These are phyloP conservation scores for Fukomys damarensis DNA, from an alignment of 2,113 vertebrate species.

Conservation along the genomic window DNA sequence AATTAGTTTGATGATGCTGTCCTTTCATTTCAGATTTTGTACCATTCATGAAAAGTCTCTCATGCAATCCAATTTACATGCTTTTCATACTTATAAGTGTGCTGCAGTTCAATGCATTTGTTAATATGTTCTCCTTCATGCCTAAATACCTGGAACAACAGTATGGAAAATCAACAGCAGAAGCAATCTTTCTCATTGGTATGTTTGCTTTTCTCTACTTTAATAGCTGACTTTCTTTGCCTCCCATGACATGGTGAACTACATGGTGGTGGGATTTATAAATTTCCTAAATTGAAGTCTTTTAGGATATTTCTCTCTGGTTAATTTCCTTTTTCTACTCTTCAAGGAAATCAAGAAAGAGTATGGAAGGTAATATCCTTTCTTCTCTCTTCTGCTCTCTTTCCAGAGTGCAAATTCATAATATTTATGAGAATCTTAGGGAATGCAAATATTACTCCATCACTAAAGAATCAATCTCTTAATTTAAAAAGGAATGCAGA, in stretches of 20 bases:
- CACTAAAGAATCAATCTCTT: not conserved
- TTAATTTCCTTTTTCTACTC: not conserved
- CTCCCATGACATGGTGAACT: not conserved
- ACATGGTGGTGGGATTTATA: not conserved
- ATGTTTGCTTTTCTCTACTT: slow-evolving; percentile 58
- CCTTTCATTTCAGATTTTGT: slow-evolving; percentile 90
- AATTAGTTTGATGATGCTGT: not conserved
- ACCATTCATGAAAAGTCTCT: slow-evolving; percentile 90
- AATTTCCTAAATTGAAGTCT: not conserved
- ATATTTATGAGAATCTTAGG: not conserved
- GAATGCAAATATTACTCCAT: not conserved
- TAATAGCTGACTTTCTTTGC: not conserved
- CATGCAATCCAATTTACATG: slow-evolving; percentile 90
- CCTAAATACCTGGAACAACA: slow-evolving; percentile 97
- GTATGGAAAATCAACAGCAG: slow-evolving; percentile 94
- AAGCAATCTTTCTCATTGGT: slow-evolving; percentile 96
- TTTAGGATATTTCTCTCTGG: not conserved
- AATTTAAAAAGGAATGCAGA: not conserved
- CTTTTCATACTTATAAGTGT: slow-evolving; percentile 90
- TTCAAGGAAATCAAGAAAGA: not conserved
- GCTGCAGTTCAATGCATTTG: slow-evolving; percentile 91
- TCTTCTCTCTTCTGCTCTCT: not conserved
- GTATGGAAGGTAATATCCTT: not conserved
- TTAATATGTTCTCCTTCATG: slow-evolving; percentile 92
- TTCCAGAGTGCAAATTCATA: not conserved